Evolutionary conservation across 2,113 vertebrate genomes (phyloP).

Genomic region (Tretioscincus oriximinensis): DNA sequence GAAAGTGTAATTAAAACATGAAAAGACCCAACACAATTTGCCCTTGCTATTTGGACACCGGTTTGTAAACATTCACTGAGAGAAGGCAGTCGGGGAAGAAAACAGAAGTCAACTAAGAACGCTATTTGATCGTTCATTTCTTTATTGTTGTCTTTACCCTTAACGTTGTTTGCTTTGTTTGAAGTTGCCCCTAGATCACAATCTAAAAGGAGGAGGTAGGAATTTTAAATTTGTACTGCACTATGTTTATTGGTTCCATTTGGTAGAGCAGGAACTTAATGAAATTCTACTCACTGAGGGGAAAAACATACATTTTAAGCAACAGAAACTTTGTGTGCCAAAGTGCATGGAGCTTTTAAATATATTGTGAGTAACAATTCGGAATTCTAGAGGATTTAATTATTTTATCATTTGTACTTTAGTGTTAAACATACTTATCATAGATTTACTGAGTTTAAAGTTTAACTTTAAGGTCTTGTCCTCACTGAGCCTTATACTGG

Average conservation of each 20-base stretch:
- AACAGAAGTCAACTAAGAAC: slow-evolving; percentile 57
- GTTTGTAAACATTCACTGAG: slow-evolving; percentile 26
- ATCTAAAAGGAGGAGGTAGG: slow-evolving; percentile 49
- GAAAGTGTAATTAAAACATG: slow-evolving; percentile 64
- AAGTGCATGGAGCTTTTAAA: slow-evolving; percentile 58
- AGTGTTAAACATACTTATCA: too few relatives aligned
- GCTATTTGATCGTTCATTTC: slow-evolving; percentile 42
- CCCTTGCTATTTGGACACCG: slow-evolving; percentile 68
- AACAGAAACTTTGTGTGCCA: slow-evolving; percentile 68
- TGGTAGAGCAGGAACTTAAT: slow-evolving; percentile 53
- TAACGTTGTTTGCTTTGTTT: slow-evolving; percentile 47
- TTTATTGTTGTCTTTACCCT: slow-evolving; percentile 45
- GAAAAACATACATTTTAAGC: slow-evolving; percentile 62
- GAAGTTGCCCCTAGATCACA: slow-evolving; percentile 36
- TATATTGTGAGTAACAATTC: slow-evolving; percentile 57
- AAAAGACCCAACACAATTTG: slow-evolving; percentile 61
- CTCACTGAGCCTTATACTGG: too few relatives aligned
- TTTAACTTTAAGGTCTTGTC: too few relatives aligned
- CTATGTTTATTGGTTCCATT: slow-evolving; percentile 50
- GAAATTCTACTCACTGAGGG: slow-evolving; percentile 46
- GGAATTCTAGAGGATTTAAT: slow-evolving; percentile 52
- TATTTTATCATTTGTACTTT: neutral
- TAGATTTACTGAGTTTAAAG: too few relatives aligned
- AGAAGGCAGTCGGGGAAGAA: slow-evolving; percentile 41
- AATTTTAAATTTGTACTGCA: slow-evolving; percentile 53